phyloP scores from a whole-genome alignment of 92 coral and sea anemone species.

The Palythoa heliodiscus region DNA sequence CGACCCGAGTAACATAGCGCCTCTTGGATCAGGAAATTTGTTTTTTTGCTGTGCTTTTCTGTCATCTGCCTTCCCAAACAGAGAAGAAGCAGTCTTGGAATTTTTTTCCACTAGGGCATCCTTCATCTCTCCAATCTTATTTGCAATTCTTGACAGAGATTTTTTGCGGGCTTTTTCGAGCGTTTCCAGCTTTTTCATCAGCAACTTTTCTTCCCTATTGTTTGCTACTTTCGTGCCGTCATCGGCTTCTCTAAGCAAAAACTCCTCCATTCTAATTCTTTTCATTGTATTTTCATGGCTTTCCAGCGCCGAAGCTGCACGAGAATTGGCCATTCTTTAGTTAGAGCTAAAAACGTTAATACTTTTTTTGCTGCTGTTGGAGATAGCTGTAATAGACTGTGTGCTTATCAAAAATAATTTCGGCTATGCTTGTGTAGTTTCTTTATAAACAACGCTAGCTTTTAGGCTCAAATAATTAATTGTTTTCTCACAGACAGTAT shows the following conservation, averaged over 20 bases:
- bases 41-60: not conserved
- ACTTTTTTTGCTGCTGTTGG: no score
- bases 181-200: constrained; percentile 6
- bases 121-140: not conserved
- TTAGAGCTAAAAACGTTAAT: no score
- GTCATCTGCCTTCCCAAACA: not conserved
- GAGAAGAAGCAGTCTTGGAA: not conserved
- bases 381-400: no score
- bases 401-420: no score
- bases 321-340: no score
- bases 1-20: no score
- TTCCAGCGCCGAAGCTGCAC: not conserved
- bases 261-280: not conserved
- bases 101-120: not conserved
- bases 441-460: no score
- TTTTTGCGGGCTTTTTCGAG: not conserved
- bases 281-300: not conserved
- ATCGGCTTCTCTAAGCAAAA: not conserved
- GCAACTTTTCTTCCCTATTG: constrained; percentile 6
- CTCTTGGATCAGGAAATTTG: not conserved
- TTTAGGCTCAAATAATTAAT: no score
- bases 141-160: constrained; percentile 5
- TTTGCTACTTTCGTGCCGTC: constrained; percentile 1
- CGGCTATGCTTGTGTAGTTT: no score
- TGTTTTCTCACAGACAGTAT: no score